Conservation (phyloP, 2,888 invertebrate species). For the Mycalesis mineus region DNA sequence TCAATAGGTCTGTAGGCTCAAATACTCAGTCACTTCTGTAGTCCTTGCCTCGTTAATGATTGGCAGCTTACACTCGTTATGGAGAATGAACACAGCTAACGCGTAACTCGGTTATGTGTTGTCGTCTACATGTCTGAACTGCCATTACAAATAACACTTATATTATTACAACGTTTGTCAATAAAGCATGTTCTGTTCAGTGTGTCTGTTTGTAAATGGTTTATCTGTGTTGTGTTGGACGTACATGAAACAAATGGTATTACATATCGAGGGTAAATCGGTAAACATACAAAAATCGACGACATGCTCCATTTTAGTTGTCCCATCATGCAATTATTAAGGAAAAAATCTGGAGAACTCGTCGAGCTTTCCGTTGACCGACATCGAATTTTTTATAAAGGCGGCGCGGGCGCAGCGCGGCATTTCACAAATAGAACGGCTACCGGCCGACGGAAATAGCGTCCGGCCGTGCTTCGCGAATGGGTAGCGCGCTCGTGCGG, state of each 20-base stretch:
- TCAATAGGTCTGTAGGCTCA: slow-evolving; percentile 14
- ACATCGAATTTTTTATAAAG: slow-evolving; percentile 56
- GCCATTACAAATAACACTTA: slow-evolving; percentile 36
- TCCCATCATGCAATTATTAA: slow-evolving; percentile 54
- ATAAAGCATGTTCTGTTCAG: slow-evolving; percentile 34
- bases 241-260: slow-evolving; percentile 28
- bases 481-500: slow-evolving; percentile 49
- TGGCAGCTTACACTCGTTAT: slow-evolving; percentile 40
- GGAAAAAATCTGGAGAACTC: slow-evolving; percentile 49
- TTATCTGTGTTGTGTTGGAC: slow-evolving; percentile 24
- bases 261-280: slow-evolving; percentile 29
- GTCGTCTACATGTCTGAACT: slow-evolving; percentile 23
- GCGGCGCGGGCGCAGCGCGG: slow-evolving; percentile 68
- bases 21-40: slow-evolving; percentile 11
- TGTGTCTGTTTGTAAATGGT: slow-evolving; percentile 28
- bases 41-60: slow-evolving; percentile 22
- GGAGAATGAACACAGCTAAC: slow-evolving; percentile 29
- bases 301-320: slow-evolving; percentile 59
- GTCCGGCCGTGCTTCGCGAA: slow-evolving; percentile 43
- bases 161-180: slow-evolving; percentile 45
- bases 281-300: slow-evolving; percentile 31
- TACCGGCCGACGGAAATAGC: slow-evolving; percentile 63
- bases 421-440: slow-evolving; percentile 65
- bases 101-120: slow-evolving; percentile 26
- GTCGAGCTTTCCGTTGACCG: slow-evolving; percentile 59